Evolutionary conservation across 1,140 invertebrate species (phyloP).

Genomic region (Archivesica marissinica): DNA sequence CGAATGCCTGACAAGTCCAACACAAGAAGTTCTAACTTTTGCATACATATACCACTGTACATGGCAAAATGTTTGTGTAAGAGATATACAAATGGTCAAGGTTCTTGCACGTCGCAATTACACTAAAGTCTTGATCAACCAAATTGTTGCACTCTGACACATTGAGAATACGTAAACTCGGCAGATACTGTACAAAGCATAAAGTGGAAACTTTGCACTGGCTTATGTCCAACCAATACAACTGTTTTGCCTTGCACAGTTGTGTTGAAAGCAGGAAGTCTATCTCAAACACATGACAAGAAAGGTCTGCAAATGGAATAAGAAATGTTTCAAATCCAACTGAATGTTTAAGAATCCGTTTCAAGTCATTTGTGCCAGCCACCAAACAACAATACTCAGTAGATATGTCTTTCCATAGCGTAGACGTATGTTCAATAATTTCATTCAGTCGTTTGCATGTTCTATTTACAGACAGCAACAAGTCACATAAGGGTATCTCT

Average conservation of each 20-base stretch:
- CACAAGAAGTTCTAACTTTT: no score
- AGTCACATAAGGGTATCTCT: no score
- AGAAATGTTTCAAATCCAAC: conserved; percentile 39
- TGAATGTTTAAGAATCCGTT: no score
- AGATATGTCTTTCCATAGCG: no score
- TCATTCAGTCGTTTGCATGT: no score
- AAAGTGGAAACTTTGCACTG: conserved; percentile 27
- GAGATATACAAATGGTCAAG: conserved; percentile 30
- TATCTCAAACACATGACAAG: conserved; percentile 1
- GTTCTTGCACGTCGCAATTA: background rate
- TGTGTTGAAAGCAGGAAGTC: conserved; percentile 3
- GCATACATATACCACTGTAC: no score
- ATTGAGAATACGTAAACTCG: conserved; percentile 38
- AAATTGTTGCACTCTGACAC: conserved; percentile 35
- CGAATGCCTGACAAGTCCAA: conserved; percentile 20
- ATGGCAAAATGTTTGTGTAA: conserved; percentile 31
- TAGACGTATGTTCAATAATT: no score
- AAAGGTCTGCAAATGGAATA: conserved; percentile 11
- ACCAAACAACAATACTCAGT: no score
- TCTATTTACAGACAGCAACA: no score
- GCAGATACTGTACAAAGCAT: conserved; percentile 16
- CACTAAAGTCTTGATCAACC: conserved; percentile 18
- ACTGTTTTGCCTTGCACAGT: background rate
- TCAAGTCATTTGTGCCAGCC: no score
- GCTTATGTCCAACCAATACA: conserved; percentile 39